Conservation (phyloP, 2,113 vertebrate species). For the Anoura caudifer region DNA sequence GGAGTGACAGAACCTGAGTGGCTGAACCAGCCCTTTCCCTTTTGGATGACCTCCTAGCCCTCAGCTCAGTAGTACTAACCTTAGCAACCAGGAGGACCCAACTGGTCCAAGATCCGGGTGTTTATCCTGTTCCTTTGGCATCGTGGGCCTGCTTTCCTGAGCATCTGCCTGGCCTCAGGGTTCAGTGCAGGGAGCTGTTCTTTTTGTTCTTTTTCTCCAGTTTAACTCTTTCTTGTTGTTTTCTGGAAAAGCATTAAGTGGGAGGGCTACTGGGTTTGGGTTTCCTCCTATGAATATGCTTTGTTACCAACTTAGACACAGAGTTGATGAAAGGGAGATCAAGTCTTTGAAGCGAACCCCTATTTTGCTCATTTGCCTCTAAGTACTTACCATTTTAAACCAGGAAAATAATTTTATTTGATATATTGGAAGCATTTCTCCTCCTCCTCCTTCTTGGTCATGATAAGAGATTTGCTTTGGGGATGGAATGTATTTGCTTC, state of each 20-base stretch:
- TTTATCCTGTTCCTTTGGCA: background rate
- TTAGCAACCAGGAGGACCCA: background rate
- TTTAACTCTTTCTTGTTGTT: background rate
- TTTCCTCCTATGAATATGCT: background rate
- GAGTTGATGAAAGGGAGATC: background rate
- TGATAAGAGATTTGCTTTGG: background rate
- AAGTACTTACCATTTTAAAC: background rate
- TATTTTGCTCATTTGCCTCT: background rate
- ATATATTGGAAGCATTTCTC: background rate
- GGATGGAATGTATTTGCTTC: background rate
- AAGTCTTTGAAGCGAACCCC: background rate
- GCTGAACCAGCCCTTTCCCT: slow-evolving; percentile 41
- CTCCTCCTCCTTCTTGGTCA: background rate
- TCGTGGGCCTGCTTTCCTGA: background rate
- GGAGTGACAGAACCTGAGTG: slow-evolving; percentile 25
- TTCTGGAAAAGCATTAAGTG: background rate
- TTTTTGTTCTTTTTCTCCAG: background rate
- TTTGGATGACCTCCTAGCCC: background rate
- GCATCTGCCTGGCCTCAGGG: background rate
- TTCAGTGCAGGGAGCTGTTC: background rate
- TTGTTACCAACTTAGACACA: background rate
- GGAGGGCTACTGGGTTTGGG: background rate
- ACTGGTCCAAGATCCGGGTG: background rate
- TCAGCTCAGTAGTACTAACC: background rate
- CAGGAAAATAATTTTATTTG: background rate